A percentile compares a stretch with the other conserved stretches of the same genome.
Conservation (phyloP, 2,888 invertebrate species). For the Saturnia pavonia region DNA sequence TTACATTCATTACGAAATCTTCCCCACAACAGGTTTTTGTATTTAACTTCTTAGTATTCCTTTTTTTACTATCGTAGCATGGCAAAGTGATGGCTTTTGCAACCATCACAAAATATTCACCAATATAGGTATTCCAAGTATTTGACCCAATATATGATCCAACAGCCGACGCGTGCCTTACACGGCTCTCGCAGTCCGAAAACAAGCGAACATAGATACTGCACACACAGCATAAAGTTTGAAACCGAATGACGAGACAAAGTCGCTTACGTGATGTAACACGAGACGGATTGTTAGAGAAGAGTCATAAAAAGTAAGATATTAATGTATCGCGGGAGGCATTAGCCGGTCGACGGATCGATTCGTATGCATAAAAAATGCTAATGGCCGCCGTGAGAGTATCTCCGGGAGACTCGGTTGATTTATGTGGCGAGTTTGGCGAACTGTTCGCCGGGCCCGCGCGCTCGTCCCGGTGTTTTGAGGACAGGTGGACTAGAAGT, state of each 20-base stretch:
- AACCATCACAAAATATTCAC: background rate
- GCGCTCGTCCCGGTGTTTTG: constrained; percentile 18
- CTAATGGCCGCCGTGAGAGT: constrained; percentile 75
- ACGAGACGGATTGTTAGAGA: constrained; percentile 73
- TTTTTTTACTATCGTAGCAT: too few species aligned
- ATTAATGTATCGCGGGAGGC: constrained; percentile 82
- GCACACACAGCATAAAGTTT: background rate
- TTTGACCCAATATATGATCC: constrained; percentile 23
- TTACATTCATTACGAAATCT: too few species aligned
- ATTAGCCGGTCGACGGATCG: constrained; percentile 78
- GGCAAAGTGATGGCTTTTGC: background rate
- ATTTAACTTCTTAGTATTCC: too few species aligned
- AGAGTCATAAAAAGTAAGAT: constrained; percentile 82
- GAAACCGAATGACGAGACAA: background rate
- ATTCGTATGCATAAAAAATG: constrained; percentile 82
- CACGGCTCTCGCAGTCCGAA: constrained; percentile 22
- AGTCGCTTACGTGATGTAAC: constrained; percentile 46
- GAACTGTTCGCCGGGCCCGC: constrained; percentile 19
- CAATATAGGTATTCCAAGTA: background rate
- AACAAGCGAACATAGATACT: constrained; percentile 27
- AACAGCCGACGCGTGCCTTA: constrained; percentile 39
- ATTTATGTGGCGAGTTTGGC: constrained; percentile 60
- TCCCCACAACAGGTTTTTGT: too few species aligned
- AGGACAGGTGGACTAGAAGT: constrained; percentile 24
- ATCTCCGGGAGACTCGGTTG: constrained; percentile 64